These are phyloP conservation scores for Sciaenops ocellatus DNA, from an alignment of 2,797 vertebrate species.

Conservation along the genomic window DNA sequence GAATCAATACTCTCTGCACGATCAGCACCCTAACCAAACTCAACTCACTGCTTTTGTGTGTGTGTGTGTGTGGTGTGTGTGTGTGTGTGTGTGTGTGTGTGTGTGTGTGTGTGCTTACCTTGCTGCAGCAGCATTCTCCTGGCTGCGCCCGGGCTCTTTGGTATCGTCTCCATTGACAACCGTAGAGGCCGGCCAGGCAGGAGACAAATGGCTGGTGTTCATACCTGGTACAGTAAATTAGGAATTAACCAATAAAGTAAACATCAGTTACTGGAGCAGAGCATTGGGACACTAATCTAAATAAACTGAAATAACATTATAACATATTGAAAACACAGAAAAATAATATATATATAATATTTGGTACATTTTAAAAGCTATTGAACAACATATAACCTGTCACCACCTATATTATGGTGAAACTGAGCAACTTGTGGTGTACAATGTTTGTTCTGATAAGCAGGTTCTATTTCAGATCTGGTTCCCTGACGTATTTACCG, in stretches of 20 bases:
- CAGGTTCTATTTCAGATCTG: background rate
- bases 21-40: slow-evolving; percentile 59
- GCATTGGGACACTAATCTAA: background rate
- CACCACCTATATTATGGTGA: no score
- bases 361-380: background rate
- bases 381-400: background rate
- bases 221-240: slow-evolving; percentile 65
- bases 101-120: slow-evolving; percentile 65
- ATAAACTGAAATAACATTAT: background rate
- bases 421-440: background rate
- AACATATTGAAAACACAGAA: background rate
- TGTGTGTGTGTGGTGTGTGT: slow-evolving; percentile 40
- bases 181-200: slow-evolving; percentile 91
- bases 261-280: background rate
- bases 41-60: slow-evolving; percentile 27
- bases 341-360: no score
- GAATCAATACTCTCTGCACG: slow-evolving; percentile 64
- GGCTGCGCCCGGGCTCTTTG: slow-evolving; percentile 85
- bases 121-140: slow-evolving; percentile 92
- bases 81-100: slow-evolving; percentile 33
- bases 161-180: slow-evolving; percentile 91
- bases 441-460: background rate
- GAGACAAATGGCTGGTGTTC: slow-evolving; percentile 90
- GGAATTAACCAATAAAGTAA: background rate
- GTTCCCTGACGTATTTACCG: background rate